Base-by-base conservation (phyloP, 2,113 vertebrate genomes). In the Hydrolagus affinis region DNA sequence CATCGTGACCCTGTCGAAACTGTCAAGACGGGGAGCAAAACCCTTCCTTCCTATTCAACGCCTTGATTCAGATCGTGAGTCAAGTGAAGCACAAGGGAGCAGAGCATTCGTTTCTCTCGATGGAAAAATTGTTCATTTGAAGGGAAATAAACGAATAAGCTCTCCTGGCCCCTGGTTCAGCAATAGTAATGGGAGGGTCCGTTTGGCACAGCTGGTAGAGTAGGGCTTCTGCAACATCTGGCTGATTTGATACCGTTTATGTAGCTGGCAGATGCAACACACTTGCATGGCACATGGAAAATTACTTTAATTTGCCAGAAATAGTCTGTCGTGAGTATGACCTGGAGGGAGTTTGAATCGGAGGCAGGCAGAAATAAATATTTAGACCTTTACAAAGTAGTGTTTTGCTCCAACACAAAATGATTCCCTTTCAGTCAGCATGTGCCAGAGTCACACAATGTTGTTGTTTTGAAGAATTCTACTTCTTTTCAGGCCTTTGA, bases 201-300 rank as follows among this genome's bases (percentile, higher is more conserved):
- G 32, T 56, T 75, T 56, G 17, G 17, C 19, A 30, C 73, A 56
- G 32, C 56, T 75, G 73, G 73, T 44, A 44, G 44, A 3, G 44
- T 44, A 6, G 6, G 17, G 56, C 73, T 75, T 32, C 12, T 75
- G 17, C 15, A 75, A 57, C 73, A 75, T 15, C 32, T 75, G 73
- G 73, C 73, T 75, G 17, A 75, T 75, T 75, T 75, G 14, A 19
- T 75, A 56, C 21, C 44, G n/a, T 75, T 75, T 75, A 56, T 44
- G 56, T 57, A 75, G 73, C 25, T 56, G 32, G 19, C 73, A 75
- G 30, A 75, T 56, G 73, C 12, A 72, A 3, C 25, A 72, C 73
- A 56, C 73, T 32, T 75, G 32, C 2, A 17, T 56, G 56, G 32
- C 32, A n/a, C 30, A n/a, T 72, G 6, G 44, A 0, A 30, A 72